Percentiles rank a stretch among this genome's conserved stretches.
phyloP scores from a whole-genome alignment of 1,140 invertebrate genomes.

The Colletes latitarsis region DNA sequence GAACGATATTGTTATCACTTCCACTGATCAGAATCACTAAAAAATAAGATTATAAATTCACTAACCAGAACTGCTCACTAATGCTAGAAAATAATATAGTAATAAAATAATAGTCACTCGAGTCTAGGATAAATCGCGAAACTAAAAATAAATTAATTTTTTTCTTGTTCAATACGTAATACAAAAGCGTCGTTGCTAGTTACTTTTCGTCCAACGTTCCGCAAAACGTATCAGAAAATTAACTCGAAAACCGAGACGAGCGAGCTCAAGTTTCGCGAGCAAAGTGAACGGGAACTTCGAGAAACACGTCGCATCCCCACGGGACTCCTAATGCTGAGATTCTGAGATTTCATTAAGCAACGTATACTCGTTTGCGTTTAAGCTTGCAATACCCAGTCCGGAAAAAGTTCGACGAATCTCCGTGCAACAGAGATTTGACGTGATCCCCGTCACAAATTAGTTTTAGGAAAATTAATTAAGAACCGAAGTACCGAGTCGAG shows the following conservation, averaged over 20 bases:
- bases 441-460: constrained; percentile 74
- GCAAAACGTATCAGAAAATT: constrained; percentile 39
- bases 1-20: no score
- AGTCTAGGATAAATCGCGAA: no score
- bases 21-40: no score
- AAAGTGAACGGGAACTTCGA: constrained; percentile 70
- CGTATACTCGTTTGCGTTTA: constrained; percentile 65
- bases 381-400: constrained; percentile 47
- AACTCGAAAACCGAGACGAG: constrained; percentile 38
- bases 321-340: constrained; percentile 61
- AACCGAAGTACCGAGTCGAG: constrained; percentile 53
- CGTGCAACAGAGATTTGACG: constrained; percentile 63
- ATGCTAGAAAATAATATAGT: no score
- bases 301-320: constrained; percentile 62
- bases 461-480: constrained; percentile 78
- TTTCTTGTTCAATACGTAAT: neutral
- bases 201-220: constrained; percentile 20
- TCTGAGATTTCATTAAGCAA: constrained; percentile 66
- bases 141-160: no score
- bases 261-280: constrained; percentile 46
- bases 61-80: no score
- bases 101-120: no score
- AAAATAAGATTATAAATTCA: no score
- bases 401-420: constrained; percentile 65
- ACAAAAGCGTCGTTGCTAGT: constrained; percentile 15